A percentile compares a stretch with the other conserved stretches of the same genome.
phyloP scores from a whole-genome alignment of 2,113 vertebrate genomes.

The Cervus canadensis region DNA sequence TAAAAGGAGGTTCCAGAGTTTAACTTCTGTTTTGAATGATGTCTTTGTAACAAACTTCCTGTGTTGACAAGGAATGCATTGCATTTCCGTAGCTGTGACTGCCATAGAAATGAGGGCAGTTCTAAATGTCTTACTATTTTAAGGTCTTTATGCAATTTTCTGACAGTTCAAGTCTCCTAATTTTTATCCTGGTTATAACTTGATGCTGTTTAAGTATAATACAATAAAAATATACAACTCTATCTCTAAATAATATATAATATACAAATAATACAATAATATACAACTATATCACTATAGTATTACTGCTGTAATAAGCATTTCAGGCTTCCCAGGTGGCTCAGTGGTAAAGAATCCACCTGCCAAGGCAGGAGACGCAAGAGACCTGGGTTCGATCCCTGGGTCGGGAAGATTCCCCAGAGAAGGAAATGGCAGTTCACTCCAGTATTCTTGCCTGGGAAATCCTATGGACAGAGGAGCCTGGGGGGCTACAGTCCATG shows the following conservation, averaged over 20 bases:
- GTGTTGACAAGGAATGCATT: not conserved
- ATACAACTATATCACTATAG: not conserved
- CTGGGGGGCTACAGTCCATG: not conserved
- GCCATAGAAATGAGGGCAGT: not conserved
- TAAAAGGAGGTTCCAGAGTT: conserved; percentile 16
- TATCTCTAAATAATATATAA: not conserved
- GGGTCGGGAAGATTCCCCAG: not conserved
- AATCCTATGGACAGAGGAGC: not conserved
- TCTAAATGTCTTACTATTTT: not conserved
- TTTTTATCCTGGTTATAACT: not conserved
- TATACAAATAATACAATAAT: not conserved
- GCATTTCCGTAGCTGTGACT: not conserved
- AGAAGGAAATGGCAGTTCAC: not conserved
- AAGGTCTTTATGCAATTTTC: not conserved
- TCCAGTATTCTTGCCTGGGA: not conserved
- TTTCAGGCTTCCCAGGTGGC: not conserved
- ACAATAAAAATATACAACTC: not conserved
- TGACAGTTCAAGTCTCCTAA: not conserved
- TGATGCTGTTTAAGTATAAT: not conserved
- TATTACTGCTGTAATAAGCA: not conserved
- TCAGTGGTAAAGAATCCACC: not conserved
- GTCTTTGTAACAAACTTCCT: conserved; percentile 50
- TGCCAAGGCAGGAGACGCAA: not conserved
- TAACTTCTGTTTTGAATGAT: conserved; percentile 43
- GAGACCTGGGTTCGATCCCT: not conserved